Percentiles rank a stretch among this genome's conserved stretches.
Evolutionary conservation across 2,888 invertebrate genomes (phyloP).

Genomic region (Baccha elongata): DNA sequence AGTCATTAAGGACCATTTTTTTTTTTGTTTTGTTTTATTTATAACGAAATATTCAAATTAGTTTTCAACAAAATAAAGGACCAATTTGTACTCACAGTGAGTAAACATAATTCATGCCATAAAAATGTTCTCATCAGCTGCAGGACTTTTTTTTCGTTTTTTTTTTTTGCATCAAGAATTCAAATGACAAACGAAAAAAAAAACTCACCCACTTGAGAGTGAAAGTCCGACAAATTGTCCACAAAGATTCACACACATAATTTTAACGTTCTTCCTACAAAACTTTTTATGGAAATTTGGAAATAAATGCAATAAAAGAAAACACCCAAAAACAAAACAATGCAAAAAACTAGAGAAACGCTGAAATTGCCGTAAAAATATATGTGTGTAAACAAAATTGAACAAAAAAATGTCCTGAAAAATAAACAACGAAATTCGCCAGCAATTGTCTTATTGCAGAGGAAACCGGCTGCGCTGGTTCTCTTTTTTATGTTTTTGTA

Average conservation of each 20-base stretch:
- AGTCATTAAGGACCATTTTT: slow-evolving; percentile 4
- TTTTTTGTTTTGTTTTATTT: slow-evolving; percentile 27
- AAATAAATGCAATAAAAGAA: slow-evolving; percentile 51
- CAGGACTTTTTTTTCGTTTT: background rate
- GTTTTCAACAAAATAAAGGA: slow-evolving; percentile 1
- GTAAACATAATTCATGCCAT: slow-evolving; percentile 38
- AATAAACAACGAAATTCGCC: slow-evolving; percentile 54
- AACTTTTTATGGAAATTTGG: slow-evolving; percentile 31
- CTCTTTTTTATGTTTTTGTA: background rate
- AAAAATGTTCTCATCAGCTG: slow-evolving; percentile 38
- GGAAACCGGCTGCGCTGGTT: slow-evolving; percentile 17
- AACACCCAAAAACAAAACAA: slow-evolving; percentile 20
- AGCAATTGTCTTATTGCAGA: slow-evolving; percentile 64
- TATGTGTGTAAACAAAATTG: background rate
- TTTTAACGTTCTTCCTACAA: background rate
- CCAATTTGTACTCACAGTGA: slow-evolving; percentile 8
- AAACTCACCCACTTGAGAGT: slow-evolving; percentile 21
- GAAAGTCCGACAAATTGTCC: slow-evolving; percentile 55
- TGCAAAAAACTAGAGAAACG: background rate
- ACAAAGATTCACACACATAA: slow-evolving; percentile 36
- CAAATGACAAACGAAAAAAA: slow-evolving; percentile 30
- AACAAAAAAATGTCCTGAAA: background rate
- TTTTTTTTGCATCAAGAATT: slow-evolving; percentile 6
- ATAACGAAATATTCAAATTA: slow-evolving; percentile 44
- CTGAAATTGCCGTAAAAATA: slow-evolving; percentile 26